Base-by-base conservation (phyloP, 2,888 invertebrate species). In the Morpho deidamia region DNA sequence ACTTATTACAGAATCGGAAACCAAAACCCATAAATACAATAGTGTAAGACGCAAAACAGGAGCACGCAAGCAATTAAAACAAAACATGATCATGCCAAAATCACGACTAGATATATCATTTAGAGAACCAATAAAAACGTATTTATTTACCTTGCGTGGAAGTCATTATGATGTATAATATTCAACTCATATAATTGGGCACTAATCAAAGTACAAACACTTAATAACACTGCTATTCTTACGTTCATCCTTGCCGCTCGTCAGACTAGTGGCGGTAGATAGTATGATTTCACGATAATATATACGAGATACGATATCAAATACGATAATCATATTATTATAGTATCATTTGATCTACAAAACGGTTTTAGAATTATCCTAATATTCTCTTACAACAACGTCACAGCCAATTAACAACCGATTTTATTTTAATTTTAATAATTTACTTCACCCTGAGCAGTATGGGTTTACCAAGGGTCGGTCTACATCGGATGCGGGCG, bases 161-260 rank as follows among this genome's bases (percentile, higher is more conserved):
- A 86, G 61, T 87, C 86, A 71, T 87, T 87, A 49, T 83, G 84
- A 65, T 88, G 87, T 32, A 88, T 53, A 56, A 88, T 81, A 60
- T 86, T 87, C 37, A 88, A 62, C 0, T 71, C 67, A 63, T 74
- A 84, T 46, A 65, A 64, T 59, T 76, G 62, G 37, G 67, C 71
- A 64, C 59, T 38, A 0, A 66, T 63, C 8, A 64, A 50, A 43
- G 53, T 51, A 1, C 74, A 44, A 8, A 65, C 53, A 53, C 51
- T 64, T 45, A 70, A 44, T 59, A 55, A 62, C 7, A 66, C 33
- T 10, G 67, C 55, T 32, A 47, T 55, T n/a, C 61, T 56, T 3
- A 52, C 11, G 50, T 39, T 41, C 44, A 43, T 10, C 55, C 51
- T 58, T n/a, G 14, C 35, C 10, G n/a, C 34, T 11, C 34, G 12